These are phyloP conservation scores for Lepus americanus DNA, from an alignment of 2,113 vertebrate species.

Conservation along the genomic window DNA sequence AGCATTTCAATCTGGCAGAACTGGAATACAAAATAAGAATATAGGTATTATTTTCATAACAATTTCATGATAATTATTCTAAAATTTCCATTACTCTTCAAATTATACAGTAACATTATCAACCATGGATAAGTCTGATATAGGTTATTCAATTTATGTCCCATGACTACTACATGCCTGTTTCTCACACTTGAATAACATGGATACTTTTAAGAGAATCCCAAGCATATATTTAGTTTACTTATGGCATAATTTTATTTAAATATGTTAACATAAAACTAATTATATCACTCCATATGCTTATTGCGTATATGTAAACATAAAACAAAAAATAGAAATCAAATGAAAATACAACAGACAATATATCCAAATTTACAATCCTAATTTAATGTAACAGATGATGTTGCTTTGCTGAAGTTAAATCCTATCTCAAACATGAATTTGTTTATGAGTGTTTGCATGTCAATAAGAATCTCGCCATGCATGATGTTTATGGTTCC, in stretches of 20 bases:
- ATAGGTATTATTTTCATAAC: background rate
- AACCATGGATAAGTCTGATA: background rate
- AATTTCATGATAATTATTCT: constrained; percentile 19
- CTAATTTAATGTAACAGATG: constrained; percentile 70
- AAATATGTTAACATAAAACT: constrained; percentile 59
- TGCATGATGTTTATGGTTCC: background rate
- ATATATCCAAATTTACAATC: constrained; percentile 54
- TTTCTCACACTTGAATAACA: constrained; percentile 6
- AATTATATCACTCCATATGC: constrained; percentile 72
- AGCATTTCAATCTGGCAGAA: background rate
- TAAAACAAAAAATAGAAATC: constrained; percentile 68
- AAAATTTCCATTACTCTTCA: background rate
- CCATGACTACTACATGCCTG: background rate
- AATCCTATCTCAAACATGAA: constrained; percentile 38
- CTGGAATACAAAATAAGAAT: background rate
- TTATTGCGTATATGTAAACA: constrained; percentile 66
- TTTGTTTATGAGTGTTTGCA: constrained; percentile 40
- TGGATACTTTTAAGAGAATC: background rate
- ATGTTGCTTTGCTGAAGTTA: constrained; percentile 63
- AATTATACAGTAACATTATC: background rate
- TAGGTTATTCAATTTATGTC: background rate
- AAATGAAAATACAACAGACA: constrained; percentile 63
- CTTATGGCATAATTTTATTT: constrained; percentile 58
- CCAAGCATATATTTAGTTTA: background rate
- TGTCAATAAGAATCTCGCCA: constrained; percentile 24